These are phyloP conservation scores for Spodoptera exigua DNA, from an alignment of 2,888 invertebrate species.

Conservation along the genomic window DNA sequence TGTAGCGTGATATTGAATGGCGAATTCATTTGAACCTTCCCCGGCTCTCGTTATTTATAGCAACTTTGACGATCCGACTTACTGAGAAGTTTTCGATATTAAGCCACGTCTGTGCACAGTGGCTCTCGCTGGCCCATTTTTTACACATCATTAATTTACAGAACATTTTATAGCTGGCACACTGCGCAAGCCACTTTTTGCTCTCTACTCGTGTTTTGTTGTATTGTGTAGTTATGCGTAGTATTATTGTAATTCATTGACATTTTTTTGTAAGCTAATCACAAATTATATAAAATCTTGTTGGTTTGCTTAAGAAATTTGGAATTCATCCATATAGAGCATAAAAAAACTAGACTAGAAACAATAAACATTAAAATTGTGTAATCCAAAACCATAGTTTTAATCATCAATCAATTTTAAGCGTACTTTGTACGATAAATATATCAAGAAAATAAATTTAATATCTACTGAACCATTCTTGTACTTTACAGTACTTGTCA, in stretches of 20 bases:
- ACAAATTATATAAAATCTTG: no score
- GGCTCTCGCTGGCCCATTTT: conserved; percentile 3
- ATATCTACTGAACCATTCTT: conserved; percentile 10
- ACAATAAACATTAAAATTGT: neutral
- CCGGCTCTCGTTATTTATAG: conserved; percentile 76
- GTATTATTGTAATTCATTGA: no score
- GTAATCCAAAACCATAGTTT: no score
- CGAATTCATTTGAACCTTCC: conserved; percentile 79
- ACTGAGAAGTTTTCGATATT: conserved; percentile 53
- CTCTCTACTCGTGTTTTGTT: no score
- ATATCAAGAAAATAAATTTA: conserved; percentile 7
- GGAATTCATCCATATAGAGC: no score
- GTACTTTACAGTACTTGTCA: conserved; percentile 57
- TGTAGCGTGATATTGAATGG: conserved; percentile 86
- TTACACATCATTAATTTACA: neutral
- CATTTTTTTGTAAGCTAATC: no score
- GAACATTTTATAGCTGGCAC: neutral
- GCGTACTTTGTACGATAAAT: conserved; percentile 2
- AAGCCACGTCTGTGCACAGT: neutral
- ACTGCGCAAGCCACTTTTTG: no score
- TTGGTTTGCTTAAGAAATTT: no score
- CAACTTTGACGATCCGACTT: conserved; percentile 72
- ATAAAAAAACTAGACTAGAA: neutral
- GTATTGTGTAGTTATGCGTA: no score
- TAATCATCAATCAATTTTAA: neutral